phyloP scores from a whole-genome alignment of 2,797 vertebrate species.

The Octomys mimax region DNA sequence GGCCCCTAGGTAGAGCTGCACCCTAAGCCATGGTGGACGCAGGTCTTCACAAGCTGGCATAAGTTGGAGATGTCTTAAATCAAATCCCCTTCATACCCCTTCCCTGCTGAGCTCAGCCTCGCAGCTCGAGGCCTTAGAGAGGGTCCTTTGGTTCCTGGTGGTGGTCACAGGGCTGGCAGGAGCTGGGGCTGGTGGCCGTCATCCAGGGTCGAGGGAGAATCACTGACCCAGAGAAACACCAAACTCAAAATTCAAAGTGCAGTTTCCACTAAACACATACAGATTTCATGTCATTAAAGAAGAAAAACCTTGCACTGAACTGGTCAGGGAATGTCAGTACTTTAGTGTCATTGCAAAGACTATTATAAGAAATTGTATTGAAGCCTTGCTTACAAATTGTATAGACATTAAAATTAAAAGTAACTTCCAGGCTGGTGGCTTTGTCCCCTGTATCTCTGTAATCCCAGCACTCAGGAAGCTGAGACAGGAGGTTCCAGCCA shows the following conservation, averaged over 20 bases:
- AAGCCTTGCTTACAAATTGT: not conserved
- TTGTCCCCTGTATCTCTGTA: not conserved
- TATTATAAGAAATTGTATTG: not conserved
- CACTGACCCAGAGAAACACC: too few species aligned
- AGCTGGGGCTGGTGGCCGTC: too few species aligned
- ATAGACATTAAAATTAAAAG: not conserved
- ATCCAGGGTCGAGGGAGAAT: too few species aligned
- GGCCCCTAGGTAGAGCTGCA: too few species aligned
- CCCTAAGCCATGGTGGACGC: not conserved
- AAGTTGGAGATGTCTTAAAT: not conserved
- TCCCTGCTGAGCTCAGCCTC: too few species aligned
- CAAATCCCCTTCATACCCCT: not conserved
- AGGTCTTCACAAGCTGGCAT: not conserved
- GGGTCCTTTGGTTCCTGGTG: not conserved
- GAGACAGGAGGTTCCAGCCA: not conserved
- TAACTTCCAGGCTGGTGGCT: not conserved
- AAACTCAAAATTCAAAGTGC: not conserved
- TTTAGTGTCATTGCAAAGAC: not conserved
- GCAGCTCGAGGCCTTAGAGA: fast-evolving
- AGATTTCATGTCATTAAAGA: not conserved
- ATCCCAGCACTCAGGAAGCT: not conserved
- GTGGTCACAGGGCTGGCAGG: not conserved
- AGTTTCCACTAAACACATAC: too few species aligned
- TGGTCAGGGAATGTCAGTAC: not conserved
- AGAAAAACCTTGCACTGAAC: not conserved